These are phyloP conservation scores for Spodoptera exigua DNA, from an alignment of 2,888 invertebrate species.

Conservation along the genomic window DNA sequence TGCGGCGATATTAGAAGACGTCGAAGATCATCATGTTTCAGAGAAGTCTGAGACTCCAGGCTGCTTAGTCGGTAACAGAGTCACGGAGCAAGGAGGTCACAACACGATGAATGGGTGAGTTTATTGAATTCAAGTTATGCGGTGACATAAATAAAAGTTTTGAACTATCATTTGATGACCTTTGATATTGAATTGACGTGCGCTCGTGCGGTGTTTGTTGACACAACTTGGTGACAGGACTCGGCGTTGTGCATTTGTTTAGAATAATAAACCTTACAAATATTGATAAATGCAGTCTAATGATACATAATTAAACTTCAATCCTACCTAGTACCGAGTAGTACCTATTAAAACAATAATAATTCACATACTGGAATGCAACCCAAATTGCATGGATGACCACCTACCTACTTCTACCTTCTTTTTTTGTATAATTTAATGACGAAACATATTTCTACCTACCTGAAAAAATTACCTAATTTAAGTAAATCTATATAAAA, in stretches of 20 bases:
- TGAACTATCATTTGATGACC: slow-evolving; percentile 17
- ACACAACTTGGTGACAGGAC: background rate
- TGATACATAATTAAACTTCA: too few species aligned
- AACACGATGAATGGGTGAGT: slow-evolving; percentile 76
- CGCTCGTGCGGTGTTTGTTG: slow-evolving; percentile 9
- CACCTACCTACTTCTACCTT: too few species aligned
- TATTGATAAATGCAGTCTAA: too few species aligned
- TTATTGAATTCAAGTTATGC: slow-evolving; percentile 19
- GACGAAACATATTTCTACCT: too few species aligned
- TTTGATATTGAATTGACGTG: slow-evolving; percentile 22
- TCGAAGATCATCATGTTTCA: slow-evolving; percentile 80
- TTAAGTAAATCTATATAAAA: too few species aligned
- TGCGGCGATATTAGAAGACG: slow-evolving; percentile 84
- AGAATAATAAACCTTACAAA: too few species aligned
- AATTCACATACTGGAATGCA: too few species aligned
- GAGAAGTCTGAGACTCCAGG: slow-evolving; percentile 84
- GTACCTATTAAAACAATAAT: too few species aligned
- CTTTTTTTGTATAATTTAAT: too few species aligned
- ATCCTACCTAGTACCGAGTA: too few species aligned
- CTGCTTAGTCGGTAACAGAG: slow-evolving; percentile 76
- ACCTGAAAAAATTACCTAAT: too few species aligned
- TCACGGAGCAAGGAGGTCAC: slow-evolving; percentile 72
- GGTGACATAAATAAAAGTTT: slow-evolving; percentile 7
- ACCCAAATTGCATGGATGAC: too few species aligned
- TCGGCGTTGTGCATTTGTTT: slow-evolving; percentile 7